These are phyloP conservation scores for Eilema griseolum DNA, from an alignment of 2,888 invertebrate species.

Conservation along the genomic window DNA sequence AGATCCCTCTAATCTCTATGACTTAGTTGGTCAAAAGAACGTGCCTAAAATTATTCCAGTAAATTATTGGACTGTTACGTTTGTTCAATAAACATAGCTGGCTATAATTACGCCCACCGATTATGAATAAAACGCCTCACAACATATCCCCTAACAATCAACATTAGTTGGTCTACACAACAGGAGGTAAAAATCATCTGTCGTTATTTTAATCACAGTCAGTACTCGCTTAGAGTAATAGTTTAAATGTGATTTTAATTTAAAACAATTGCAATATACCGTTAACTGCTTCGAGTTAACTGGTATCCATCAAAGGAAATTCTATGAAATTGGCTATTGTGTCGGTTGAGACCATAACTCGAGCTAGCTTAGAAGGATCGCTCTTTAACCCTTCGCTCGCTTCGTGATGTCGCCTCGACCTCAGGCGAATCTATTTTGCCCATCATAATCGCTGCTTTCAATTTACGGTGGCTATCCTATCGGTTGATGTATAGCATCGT, in stretches of 20 bases:
- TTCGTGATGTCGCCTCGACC: constrained; percentile 84
- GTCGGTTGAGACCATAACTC: constrained; percentile 78
- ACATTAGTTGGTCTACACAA: constrained; percentile 28
- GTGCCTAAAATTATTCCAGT: constrained; percentile 1
- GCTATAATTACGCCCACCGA: constrained; percentile 11
- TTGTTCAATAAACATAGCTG: not conserved
- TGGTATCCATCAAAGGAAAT: constrained; percentile 76
- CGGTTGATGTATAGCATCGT: constrained; percentile 68
- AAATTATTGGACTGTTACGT: constrained; percentile 4
- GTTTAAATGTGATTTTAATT: constrained; percentile 49
- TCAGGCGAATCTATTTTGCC: constrained; percentile 80
- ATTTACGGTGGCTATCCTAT: constrained; percentile 81
- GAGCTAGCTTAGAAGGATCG: constrained; percentile 74
- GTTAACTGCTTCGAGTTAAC: constrained; percentile 70
- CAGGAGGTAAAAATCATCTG: constrained; percentile 22
- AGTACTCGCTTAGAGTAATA: constrained; percentile 15
- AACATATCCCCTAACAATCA: constrained; percentile 20
- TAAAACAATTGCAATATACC: constrained; percentile 63
- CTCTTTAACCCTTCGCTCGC: constrained; percentile 78
- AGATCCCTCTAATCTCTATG: not conserved
- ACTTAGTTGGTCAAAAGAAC: not conserved
- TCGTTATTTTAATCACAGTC: constrained; percentile 27
- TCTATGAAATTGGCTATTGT: constrained; percentile 84
- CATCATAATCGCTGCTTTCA: constrained; percentile 85
- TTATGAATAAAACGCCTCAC: constrained; percentile 16